Base-by-base conservation (phyloP, 1,140 invertebrate genomes). In the Metopolophium dirhodum region DNA sequence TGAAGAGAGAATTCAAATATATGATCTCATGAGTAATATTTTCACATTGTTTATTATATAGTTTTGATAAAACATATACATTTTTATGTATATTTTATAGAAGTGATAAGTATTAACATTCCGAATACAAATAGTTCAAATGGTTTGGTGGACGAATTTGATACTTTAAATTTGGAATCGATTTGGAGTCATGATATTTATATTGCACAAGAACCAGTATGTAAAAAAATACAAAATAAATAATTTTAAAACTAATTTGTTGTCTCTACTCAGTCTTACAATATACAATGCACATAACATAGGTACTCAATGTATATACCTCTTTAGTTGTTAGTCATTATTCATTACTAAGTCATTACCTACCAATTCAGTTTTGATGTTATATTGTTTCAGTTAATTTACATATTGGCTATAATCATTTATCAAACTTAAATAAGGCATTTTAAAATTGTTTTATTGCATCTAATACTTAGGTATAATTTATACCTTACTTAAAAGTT, bases 1-100 rank as follows among this genome's bases (percentile, higher is more conserved):
- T 37, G 98, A 97, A 95, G 97, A 97, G 94, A 97, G 97, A 68
- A 98, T 98, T 47, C 87, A 93, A 14, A n/a, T 93, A 51, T 93
- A 90, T 41, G 51, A 93, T 45, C 49, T 93, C 47, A 57, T 30
- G 1, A 85, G 91, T 93, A 41, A 35, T 26, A 83, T 41, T 77
- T 61, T 2, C 9, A n/a, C 7, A 91, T 91, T 77, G 47, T 68
- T 35, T 51, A 20, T 7, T 35, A 41, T 41, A 41, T 41, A n/a
- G 6, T 88, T 35, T 88, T 20, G 6, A 18, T 45, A 87, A 87
- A 35, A 49, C n/a, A 8, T 22, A 49, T 2, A 35, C 2, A 35
- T 89, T 4, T 89, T 6, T 0, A 26, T 57, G 14, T 26, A 14
- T 51, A 37, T 89, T 37, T 89, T 23, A 23, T 35, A 89, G 49